Conservation (phyloP, 2,888 invertebrate species). For the Stenchaetothrips biformis region DNA sequence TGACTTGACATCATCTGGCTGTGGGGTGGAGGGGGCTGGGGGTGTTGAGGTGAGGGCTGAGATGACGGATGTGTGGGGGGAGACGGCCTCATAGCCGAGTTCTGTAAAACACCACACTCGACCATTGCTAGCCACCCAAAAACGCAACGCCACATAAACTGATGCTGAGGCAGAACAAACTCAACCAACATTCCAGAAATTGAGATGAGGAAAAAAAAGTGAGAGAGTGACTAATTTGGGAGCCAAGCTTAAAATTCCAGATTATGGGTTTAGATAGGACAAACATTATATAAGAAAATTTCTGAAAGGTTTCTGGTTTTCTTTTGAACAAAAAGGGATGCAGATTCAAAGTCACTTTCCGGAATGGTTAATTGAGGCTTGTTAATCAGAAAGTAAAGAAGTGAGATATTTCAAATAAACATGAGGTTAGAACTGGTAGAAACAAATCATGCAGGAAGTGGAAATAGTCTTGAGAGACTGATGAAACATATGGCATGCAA, state of each 20-base stretch:
- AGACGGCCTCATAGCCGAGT: conserved; percentile 50
- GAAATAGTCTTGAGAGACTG: not conserved
- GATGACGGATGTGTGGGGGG: conserved; percentile 65
- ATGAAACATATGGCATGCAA: not conserved
- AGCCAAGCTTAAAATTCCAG: not conserved
- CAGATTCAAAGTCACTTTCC: not conserved
- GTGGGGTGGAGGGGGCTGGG: conserved; percentile 58
- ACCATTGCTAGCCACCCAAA: conserved; percentile 22
- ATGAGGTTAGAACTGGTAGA: conserved; percentile 21
- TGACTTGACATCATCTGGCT: conserved; percentile 53
- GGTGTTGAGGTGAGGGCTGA: conserved; percentile 71
- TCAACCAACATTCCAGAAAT: conserved; percentile 2
- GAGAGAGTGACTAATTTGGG: not conserved
- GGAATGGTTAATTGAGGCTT: conserved; percentile 11
- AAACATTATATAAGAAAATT: not conserved
- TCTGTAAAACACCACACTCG: conserved; percentile 41
- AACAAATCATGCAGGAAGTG: not conserved
- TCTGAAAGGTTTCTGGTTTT: not conserved
- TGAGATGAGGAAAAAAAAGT: not conserved
- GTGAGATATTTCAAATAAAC: not conserved
- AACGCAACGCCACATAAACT: conserved; percentile 9
- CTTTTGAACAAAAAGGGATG: not conserved
- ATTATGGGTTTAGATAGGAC: too few species aligned
- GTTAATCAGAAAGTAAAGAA: conserved; percentile 16
- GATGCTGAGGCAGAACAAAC: conserved; percentile 21